These are phyloP conservation scores for Miniopterus natalensis DNA, from an alignment of 2,113 vertebrate genomes.

Conservation along the genomic window DNA sequence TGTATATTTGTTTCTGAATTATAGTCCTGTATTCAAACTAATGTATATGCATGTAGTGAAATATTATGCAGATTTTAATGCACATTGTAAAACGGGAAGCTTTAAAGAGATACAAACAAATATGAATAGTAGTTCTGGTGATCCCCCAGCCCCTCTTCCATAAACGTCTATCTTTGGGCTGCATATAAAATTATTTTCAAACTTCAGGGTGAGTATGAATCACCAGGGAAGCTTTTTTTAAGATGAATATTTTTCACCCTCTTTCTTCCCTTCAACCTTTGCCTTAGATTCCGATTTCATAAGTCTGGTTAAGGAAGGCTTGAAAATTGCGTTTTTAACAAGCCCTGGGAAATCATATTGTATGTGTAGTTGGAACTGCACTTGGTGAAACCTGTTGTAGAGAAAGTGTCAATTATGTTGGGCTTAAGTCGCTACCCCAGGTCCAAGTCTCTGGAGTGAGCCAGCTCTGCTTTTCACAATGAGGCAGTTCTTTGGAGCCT, in stretches of 20 bases:
- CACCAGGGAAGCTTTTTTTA: slow-evolving; percentile 6
- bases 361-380: not conserved
- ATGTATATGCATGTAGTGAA: slow-evolving; percentile 65
- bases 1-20: slow-evolving; percentile 52
- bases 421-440: not conserved
- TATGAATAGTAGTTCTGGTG: slow-evolving; percentile 1
- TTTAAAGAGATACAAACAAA: slow-evolving; percentile 63
- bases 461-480: not conserved
- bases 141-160: not conserved
- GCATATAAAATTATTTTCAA: slow-evolving; percentile 61
- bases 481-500: not conserved
- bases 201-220: slow-evolving; percentile 58
- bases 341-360: slow-evolving; percentile 23
- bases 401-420: not conserved
- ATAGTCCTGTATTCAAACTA: slow-evolving; percentile 17
- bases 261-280: slow-evolving; percentile 23
- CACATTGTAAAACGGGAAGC: not conserved
- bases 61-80: slow-evolving; percentile 54
- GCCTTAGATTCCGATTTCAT: slow-evolving; percentile 71
- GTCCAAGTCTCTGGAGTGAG: not conserved
- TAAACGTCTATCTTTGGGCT: slow-evolving; percentile 44
- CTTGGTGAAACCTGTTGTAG: not conserved
- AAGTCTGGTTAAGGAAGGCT: not conserved
- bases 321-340: slow-evolving; percentile 65
- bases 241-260: slow-evolving; percentile 38